Evolutionary conservation across 2,888 invertebrate species (phyloP), one percentile per base, ranked within the genome.

Genomic region (Volucella inflata): DNA sequence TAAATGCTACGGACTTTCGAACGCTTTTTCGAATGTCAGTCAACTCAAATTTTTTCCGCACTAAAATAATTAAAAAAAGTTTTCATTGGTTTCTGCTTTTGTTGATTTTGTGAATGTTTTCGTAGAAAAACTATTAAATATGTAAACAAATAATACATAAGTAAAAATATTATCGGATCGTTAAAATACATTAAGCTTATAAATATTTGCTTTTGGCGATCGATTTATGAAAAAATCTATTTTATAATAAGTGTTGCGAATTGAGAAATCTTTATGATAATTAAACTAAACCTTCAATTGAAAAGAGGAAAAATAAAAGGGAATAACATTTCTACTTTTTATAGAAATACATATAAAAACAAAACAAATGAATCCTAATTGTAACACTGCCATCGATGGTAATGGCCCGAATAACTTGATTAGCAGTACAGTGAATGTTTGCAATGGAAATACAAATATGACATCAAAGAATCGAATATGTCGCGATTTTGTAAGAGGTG

Each of bases 401-500:
- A 17, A 42, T 17, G 70, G 50, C 0, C 2, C 12, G 2, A 87
- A 67, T 46, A 79, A 30, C 30, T 50, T 14, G n/a, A 60, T 11
- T 17, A 76, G 53, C 30, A 87, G 67, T 62, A n/a, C 12, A 4
- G 64, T 38, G 38, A 68, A 64, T 74, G 64, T 44, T 16, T 57
- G 65, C 36, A 83, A 77, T 57, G 64, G 46, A 11, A 76, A 59
- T 36, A 38, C 67, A 2, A 82, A 60, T 17, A 78, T 64, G 16
- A 16, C 70, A 8, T 12, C 42, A 12, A 87, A 87, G 50, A 88
- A 87, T 44, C 75, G 91, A 38, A 91, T 94, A 46, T 95, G 95
- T 87, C 90, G 94, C 30, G 94, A 94, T 89, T 94, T 93, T 89
- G 89, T 93, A 17, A 92, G 94, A 10, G 94, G 94, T 74, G 92